These are phyloP conservation scores for Bombylius discolor DNA, from an alignment of 2,888 invertebrate genomes.

Conservation along the genomic window DNA sequence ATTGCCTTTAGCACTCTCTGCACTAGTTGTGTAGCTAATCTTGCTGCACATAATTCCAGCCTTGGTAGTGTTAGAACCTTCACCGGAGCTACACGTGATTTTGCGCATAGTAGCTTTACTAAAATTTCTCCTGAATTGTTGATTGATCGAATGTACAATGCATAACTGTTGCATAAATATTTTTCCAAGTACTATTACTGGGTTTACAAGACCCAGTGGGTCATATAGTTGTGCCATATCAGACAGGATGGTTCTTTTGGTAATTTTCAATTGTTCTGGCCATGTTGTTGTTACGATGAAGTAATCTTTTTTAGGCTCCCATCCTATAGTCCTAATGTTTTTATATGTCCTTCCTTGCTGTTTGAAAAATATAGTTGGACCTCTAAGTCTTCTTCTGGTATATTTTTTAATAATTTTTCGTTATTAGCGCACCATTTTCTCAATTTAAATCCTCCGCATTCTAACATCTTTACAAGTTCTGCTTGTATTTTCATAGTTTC, in stretches of 20 bases:
- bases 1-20: not conserved
- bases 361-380: no score
- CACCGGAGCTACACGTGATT: slow-evolving; percentile 8
- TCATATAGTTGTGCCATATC: not conserved
- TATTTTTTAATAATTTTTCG: no score
- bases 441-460: no score
- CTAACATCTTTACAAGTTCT: no score
- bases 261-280: not conserved
- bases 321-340: not conserved
- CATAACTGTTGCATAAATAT: slow-evolving; percentile 4
- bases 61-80: slow-evolving; percentile 16
- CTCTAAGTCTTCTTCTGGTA: no score
- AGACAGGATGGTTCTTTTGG: not conserved
- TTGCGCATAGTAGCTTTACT: slow-evolving; percentile 1
- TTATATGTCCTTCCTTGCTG: not conserved
- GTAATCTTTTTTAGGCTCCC: not conserved
- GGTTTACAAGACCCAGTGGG: slow-evolving; percentile 4
- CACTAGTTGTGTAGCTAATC: not conserved
- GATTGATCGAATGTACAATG: slow-evolving; percentile 6
- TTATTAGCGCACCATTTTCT: no score
- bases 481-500: no score
- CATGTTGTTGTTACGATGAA: not conserved
- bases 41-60: slow-evolving; percentile 14
- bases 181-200: slow-evolving; percentile 1
- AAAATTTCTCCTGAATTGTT: not conserved